These are phyloP conservation scores for Numida meleagris DNA, from an alignment of 2,113 vertebrate genomes.

Conservation along the genomic window DNA sequence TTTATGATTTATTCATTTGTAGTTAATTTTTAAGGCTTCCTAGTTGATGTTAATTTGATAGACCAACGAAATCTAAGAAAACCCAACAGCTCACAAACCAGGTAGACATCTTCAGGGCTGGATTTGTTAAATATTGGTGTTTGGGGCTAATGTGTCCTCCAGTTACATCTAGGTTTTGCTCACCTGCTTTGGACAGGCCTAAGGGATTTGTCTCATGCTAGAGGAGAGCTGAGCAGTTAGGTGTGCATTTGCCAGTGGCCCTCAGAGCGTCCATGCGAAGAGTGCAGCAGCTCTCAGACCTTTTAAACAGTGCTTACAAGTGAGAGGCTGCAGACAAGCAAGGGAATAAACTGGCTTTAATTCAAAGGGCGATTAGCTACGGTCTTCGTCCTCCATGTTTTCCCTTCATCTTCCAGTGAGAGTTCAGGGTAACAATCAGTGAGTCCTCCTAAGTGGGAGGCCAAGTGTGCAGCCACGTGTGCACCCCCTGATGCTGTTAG, in stretches of 20 bases:
- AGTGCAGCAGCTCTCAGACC: not conserved
- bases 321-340: not conserved
- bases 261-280: not conserved
- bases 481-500: not conserved
- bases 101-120: not conserved
- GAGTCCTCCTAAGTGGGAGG: rapidly evolving
- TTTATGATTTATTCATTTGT: not conserved
- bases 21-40: not conserved
- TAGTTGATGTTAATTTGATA: not conserved
- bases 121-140: not conserved
- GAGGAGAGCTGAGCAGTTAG: not conserved
- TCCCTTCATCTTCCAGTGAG: not conserved
- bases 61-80: not conserved
- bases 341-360: not conserved
- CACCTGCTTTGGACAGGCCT: not conserved
- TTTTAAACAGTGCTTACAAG: rapidly evolving
- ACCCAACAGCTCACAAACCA: not conserved
- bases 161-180: not conserved
- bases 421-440: not conserved
- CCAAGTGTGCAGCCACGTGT: rapidly evolving
- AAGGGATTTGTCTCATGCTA: not conserved
- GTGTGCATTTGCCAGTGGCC: not conserved
- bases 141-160: not conserved
- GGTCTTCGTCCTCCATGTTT: not conserved
- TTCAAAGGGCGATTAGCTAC: not conserved